Base-by-base conservation (phyloP, 2,888 invertebrate species). In the Mythimna pallens region DNA sequence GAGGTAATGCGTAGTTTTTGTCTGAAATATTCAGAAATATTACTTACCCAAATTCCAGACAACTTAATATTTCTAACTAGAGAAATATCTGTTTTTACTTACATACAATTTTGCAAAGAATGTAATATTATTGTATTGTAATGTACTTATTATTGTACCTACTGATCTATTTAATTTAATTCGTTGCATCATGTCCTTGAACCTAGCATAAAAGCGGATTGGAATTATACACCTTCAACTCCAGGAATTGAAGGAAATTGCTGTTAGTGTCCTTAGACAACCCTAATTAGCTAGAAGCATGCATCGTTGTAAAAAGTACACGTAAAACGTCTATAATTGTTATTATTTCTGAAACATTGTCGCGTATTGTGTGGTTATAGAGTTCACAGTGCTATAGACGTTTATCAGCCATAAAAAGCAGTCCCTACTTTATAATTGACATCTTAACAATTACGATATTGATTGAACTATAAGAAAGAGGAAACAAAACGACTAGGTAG, bases 281-380 rank as follows among this genome's bases (percentile, higher is more conserved):
- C 78, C 78, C 62, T 78, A 63, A 34, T 55, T 43, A 65, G 20
- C 12, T 36, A 61, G 12, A 54, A 70, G 54, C 50, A 69, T 14
- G n/a, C 70, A 22, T 76, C 36, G 36, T 54, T 76, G 54, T 72
- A 64, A 66, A 67, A 59, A 69, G 59, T 76, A 76, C 73, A 76
- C 63, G 55, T 76, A 43, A 73, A 76, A 76, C 59, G 55, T 76
- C 55, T 66, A 20, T 80, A 72, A 76, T 80, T 80, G 66, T 22
- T 0, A 3, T 69, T 80, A 76, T 69, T 80, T 72, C 25, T 80
- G 10, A 47, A 65, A 58, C 67, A 57, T 61, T 57, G 76, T 61
- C 57, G 2, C 57, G 79, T 79, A 64, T 70, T 67, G 65, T 65
- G 65, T 78, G 59, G 17, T 5, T 47, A 17, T 30, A 75, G 43